Percentiles rank a stretch among this genome's conserved stretches.
Conservation (phyloP, 2,113 vertebrate genomes). For the Syngnathus floridae region DNA sequence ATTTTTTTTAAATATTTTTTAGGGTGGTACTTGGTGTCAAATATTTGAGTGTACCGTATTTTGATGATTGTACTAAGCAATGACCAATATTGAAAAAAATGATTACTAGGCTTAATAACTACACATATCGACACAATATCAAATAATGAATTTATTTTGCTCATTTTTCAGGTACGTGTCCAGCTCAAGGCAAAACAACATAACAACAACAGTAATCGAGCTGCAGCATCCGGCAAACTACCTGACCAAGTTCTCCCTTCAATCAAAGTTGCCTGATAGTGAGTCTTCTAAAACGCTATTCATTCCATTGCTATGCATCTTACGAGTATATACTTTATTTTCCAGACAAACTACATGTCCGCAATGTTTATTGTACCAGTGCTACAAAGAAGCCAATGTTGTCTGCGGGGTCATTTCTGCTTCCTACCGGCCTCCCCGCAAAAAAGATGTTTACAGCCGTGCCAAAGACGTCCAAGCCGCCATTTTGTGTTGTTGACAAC, state of each 20-base stretch:
- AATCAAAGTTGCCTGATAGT: slow-evolving; percentile 75
- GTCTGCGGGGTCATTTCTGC: background rate
- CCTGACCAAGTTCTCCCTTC: slow-evolving; percentile 82
- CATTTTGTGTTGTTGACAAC: background rate
- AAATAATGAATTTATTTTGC: background rate
- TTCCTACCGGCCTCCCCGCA: background rate
- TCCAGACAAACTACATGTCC: slow-evolving; percentile 1
- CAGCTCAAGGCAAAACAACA: slow-evolving; percentile 77
- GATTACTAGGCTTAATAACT: too few relatives aligned
- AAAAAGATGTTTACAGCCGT: background rate
- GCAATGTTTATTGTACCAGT: slow-evolving; percentile 3
- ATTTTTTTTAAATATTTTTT: too few relatives aligned
- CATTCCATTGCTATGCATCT: background rate
- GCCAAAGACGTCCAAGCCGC: background rate
- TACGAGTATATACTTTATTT: too few relatives aligned
- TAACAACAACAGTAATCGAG: slow-evolving; percentile 80
- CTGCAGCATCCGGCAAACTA: slow-evolving; percentile 77
- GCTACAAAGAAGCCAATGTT: background rate
- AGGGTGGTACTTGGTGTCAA: too few relatives aligned
- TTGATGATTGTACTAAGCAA: too few relatives aligned
- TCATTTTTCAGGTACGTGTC: slow-evolving; percentile 73
- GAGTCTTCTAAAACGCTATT: slow-evolving; percentile 33
- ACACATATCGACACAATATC: too few relatives aligned
- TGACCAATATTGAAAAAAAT: too few relatives aligned
- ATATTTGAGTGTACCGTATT: too few relatives aligned